Evolutionary conservation across 1,140 invertebrate genomes (phyloP).

Genomic region (Manduca sexta): DNA sequence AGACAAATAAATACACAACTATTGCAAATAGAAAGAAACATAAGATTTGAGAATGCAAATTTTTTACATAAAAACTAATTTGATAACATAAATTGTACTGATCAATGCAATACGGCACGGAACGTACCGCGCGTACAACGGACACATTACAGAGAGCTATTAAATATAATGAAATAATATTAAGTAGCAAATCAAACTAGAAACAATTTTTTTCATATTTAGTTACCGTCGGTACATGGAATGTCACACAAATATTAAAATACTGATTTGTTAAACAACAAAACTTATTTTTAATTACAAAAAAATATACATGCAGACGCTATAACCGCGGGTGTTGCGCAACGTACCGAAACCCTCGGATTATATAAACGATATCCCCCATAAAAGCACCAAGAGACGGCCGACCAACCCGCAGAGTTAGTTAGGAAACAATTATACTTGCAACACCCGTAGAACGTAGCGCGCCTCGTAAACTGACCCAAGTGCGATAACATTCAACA

Average conservation of each 20-base stretch:
- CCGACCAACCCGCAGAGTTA: constrained; percentile 11
- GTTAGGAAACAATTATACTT: constrained; percentile 35
- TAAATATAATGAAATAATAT: constrained; percentile 22
- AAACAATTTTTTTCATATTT: constrained; percentile 27
- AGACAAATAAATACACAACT: neutral
- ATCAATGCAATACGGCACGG: constrained; percentile 1
- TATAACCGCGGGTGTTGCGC: constrained; percentile 38
- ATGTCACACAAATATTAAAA: constrained; percentile 69
- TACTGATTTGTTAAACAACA: constrained; percentile 68
- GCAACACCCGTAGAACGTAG: constrained; percentile 35
- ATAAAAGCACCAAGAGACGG: constrained; percentile 13
- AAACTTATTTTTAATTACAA: constrained; percentile 40
- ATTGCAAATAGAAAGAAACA: constrained; percentile 3
- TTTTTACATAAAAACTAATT: constrained; percentile 13
- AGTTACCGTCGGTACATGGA: constrained; percentile 54
- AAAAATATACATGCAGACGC: constrained; percentile 49
- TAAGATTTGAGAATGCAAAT: neutral
- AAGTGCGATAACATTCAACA: no score
- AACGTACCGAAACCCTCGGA: constrained; percentile 27
- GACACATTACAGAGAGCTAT: constrained; percentile 35
- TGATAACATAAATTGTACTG: constrained; percentile 21
- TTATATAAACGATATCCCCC: constrained; percentile 28
- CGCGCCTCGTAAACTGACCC: no score
- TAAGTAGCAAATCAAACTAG: constrained; percentile 32
- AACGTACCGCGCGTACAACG: neutral